Conservation (phyloP, 2,113 vertebrate species). For the Gymnorhina tibicen region DNA sequence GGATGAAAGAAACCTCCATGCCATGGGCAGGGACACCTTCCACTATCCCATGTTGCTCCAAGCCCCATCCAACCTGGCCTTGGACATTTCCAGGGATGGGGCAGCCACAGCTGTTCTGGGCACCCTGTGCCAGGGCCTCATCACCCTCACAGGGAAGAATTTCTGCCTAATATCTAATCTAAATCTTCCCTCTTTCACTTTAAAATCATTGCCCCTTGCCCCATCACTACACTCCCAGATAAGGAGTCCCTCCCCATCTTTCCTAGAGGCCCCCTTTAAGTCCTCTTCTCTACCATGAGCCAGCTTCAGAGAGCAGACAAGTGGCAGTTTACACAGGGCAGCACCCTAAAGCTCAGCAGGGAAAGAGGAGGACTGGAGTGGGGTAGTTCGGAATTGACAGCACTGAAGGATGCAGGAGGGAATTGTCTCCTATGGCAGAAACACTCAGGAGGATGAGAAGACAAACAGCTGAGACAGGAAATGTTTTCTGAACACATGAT, state of each 20-base stretch:
- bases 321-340: background rate
- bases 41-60: background rate
- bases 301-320: background rate
- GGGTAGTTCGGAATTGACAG: background rate
- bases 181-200: background rate
- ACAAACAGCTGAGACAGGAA: background rate
- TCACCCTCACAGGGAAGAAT: background rate
- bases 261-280: background rate
- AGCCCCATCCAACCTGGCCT: background rate
- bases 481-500: background rate
- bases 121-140: background rate
- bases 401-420: background rate
- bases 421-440: background rate
- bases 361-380: background rate
- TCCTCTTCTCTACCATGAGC: background rate
- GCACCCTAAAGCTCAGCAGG: background rate
- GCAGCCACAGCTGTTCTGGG: background rate
- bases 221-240: background rate
- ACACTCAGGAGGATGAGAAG: background rate
- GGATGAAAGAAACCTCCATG: background rate
- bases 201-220: background rate
- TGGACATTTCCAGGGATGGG: background rate
- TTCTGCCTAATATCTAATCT: background rate
- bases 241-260: background rate
- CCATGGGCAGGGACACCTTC: background rate